Base-by-base conservation (phyloP, 2,888 invertebrate genomes). In the Papilio gigon region DNA sequence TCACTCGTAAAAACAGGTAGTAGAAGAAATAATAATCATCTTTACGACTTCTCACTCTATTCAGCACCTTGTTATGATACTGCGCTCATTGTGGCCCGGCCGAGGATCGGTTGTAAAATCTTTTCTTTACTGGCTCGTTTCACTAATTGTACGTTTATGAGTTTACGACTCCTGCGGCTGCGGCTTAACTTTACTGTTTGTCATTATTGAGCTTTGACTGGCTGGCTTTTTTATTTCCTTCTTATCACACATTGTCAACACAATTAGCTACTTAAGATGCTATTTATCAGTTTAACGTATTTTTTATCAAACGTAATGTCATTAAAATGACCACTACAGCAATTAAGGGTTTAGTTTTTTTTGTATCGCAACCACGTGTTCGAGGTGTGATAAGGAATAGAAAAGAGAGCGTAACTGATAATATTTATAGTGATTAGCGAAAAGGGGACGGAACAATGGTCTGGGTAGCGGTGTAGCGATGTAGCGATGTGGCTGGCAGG, bases 1-100 rank as follows among this genome's bases (percentile, higher is more conserved):
- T 78, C 80, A 81, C 85, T 88, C 91, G 89, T 90, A 92, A 92
- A 92, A 92, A 92, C 92, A 92, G 92, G 92, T 92, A 92, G 92
- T 92, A 92, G 92, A 91, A 90, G 92, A 92, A 92, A 93, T 93
- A 92, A 92, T 92, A 92, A 92, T 92, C 92, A 93, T 91, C 90
- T 93, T 93, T 93, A 93, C 87, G 91, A 92, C 91, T 92, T 93
- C 92, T 93, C 92, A 92, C 92, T 92, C 92, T 92, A 92, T 92
- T 92, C 91, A 90, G 92, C 92, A 91, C 91, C 91, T 92, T 92
- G 91, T 92, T 91, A 92, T 90, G 90, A 90, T 91, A 90, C 88
- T 90, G 89, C 87, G 90, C 89, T 91, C 90, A 91, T 92, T 92
- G 92, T 92, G 84, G 86, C 83, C 86, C 89, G 87, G 84, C 84